A percentile compares a stretch with the other conserved stretches of the same genome.
Evolutionary conservation across 2,888 invertebrate species (phyloP).

Genomic region (Ametastegia equiseti): DNA sequence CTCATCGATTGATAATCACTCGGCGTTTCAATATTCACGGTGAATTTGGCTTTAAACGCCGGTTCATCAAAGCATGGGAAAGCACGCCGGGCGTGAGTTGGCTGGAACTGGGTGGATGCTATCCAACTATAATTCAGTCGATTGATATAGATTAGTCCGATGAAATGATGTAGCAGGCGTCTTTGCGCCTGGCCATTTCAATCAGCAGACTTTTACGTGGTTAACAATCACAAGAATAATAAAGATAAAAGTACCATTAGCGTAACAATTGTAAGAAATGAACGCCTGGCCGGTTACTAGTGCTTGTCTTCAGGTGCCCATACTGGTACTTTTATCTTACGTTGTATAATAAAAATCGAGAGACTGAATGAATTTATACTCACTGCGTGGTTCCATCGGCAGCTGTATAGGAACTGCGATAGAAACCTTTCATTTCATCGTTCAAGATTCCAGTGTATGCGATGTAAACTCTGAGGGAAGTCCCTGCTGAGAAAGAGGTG

Average conservation of each 20-base stretch:
- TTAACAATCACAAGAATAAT: neutral
- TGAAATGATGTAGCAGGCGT: neutral
- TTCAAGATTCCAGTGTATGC: constrained; percentile 79
- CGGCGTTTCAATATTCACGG: constrained; percentile 61
- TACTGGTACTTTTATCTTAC: too few relatives aligned
- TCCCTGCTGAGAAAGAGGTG: constrained; percentile 65
- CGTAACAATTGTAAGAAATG: too few relatives aligned
- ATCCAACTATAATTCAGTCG: constrained; percentile 71
- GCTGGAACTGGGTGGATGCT: constrained; percentile 85
- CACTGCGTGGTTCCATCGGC: constrained; percentile 74
- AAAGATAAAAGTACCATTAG: neutral
- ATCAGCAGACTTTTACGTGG: neutral
- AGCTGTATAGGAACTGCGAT: constrained; percentile 78
- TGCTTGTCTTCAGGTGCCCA: too few relatives aligned
- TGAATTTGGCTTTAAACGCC: constrained; percentile 64
- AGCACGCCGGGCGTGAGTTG: constrained; percentile 82
- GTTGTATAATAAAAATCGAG: too few relatives aligned
- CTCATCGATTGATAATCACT: constrained; percentile 58
- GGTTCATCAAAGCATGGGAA: constrained; percentile 90
- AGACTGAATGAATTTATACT: constrained; percentile 67
- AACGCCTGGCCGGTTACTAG: too few relatives aligned
- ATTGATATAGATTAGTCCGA: neutral
- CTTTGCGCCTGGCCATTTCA: neutral
- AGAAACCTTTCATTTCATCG: constrained; percentile 81
- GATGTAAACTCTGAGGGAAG: constrained; percentile 78